Base-by-base conservation (phyloP, 2,113 vertebrate genomes). In the Hypanus sabinus region DNA sequence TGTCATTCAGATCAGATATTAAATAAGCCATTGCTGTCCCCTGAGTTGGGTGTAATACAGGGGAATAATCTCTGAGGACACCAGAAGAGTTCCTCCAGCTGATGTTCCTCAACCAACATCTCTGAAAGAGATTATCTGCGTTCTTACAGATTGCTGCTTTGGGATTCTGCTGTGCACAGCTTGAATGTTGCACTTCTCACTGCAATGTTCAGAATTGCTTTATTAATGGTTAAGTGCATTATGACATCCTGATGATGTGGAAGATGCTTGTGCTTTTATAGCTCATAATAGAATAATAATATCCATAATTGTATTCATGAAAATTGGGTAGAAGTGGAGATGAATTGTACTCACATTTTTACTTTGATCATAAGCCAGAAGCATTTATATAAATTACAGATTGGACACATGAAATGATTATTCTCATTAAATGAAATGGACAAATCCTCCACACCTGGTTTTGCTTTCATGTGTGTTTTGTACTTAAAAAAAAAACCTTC, bases 391-490 rank as follows among this genome's bases (percentile, higher is more conserved):
- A 55, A 73, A 75, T 55, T 46, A 33, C 38, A 73, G 68, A 73
- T 30, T 68, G 18, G 46, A 73, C 20, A 27, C 24, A 70, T 93
- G 70, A 93, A 93, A 75, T 22, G 14, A 38, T 70, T 92, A 93
- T 93, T 71, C 18, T 38, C 91, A 93, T 30, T 73, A 55, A 68
- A 10, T 73, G 60, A 73, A 93, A 93, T 73, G 71, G 91, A 0
- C 91, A 73, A 73, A 70, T 93, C 30, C 70, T 73, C 91, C 71
- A 73, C 36, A 27, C 68, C n/a, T 30, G 22, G 36, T 73, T 12
- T 24, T 93, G 70, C 70, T 93, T 93, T 92, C 90, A 92, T 71
- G 36, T 92, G 36, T 12, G 22, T 92, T 92, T 92, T 93, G 18
- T 75, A 46, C 91, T 73, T 9, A 11, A 12, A 22, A 93, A 93